Evolutionary conservation across 2,888 invertebrate species (phyloP).

Genomic region (Yponomeuta sedellus): DNA sequence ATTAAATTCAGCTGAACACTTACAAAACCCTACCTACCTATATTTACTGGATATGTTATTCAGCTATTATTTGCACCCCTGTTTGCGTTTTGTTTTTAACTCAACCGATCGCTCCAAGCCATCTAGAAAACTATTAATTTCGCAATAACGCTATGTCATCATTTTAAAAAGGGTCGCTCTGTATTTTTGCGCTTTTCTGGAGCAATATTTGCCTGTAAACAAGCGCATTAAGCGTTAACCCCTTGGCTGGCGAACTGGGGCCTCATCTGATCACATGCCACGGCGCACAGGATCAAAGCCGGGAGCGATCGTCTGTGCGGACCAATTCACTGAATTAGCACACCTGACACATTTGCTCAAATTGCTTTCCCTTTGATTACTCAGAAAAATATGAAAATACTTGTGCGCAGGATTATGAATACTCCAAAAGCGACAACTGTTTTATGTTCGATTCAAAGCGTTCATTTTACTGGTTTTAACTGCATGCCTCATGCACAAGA

Average conservation of each 20-base stretch:
- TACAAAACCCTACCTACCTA: neutral
- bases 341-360: slow-evolving; percentile 54
- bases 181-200: neutral
- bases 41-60: neutral
- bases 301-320: slow-evolving; percentile 56
- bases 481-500: neutral
- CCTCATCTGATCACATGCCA: slow-evolving; percentile 64
- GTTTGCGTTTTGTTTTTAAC: neutral
- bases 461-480: neutral
- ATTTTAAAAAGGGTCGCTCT: slow-evolving; percentile 2
- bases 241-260: slow-evolving; percentile 37
- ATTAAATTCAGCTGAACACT: neutral
- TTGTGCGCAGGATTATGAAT: neutral
- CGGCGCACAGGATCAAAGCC: slow-evolving; percentile 68
- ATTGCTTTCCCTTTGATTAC: slow-evolving; percentile 19
- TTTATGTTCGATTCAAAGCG: neutral
- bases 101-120: neutral
- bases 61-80: no score
- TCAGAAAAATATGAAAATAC: neutral
- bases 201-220: slow-evolving; percentile 7
- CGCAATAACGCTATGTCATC: neutral
- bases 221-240: slow-evolving; percentile 27
- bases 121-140: slow-evolving; percentile 2
- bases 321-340: slow-evolving; percentile 62
- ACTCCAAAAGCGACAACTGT: neutral